These are phyloP conservation scores for Cassiopea andromeda DNA, from an alignment of 30 jellyfish, hydroid and myxozoan genomes.

Conservation along the genomic window DNA sequence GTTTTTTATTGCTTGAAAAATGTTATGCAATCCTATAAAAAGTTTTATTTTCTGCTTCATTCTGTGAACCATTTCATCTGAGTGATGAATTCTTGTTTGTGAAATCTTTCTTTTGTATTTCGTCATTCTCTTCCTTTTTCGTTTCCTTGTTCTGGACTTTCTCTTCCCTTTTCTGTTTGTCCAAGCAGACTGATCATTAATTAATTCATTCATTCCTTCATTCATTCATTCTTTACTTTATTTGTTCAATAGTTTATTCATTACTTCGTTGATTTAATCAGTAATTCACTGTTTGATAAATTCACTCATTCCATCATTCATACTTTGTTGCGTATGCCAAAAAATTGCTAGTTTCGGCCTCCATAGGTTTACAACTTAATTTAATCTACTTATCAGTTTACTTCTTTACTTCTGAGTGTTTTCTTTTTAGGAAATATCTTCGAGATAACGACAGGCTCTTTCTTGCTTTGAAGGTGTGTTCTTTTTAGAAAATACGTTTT, in stretches of 20 bases:
- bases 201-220: not conserved
- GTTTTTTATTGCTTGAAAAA: no score
- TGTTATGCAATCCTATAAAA: no score
- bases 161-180: not conserved
- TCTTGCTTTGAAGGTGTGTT: constrained; percentile 89
- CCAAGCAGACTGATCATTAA: not conserved
- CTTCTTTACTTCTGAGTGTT: not conserved
- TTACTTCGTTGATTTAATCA: not conserved
- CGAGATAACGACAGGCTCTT: constrained; percentile 91
- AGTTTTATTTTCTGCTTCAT: no score
- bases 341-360: no score
- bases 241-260: not conserved
- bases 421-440: constrained; percentile 76
- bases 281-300: no score
- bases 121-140: not conserved
- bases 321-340: no score
- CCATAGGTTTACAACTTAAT: no score
- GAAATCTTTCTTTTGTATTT: not conserved
- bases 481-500: not conserved
- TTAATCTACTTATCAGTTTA: no score
- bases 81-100: no score
- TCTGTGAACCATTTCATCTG: no score
- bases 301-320: no score
- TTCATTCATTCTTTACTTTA: not conserved
- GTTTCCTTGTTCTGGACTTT: not conserved